These are phyloP conservation scores for Rotaria macrura DNA, from an alignment of 2,888 invertebrate species.

Conservation along the genomic window DNA sequence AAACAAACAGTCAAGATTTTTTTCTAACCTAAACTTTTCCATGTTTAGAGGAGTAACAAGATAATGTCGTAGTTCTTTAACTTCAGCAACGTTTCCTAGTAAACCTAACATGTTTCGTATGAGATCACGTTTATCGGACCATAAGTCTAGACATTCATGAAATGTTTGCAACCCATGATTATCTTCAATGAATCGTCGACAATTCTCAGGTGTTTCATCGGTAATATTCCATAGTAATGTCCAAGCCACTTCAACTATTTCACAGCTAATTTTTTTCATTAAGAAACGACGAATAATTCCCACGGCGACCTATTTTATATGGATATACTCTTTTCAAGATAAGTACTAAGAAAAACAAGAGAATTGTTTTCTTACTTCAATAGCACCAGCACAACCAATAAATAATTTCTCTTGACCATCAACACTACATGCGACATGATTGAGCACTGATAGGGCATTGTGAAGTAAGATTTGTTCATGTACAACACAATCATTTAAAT, in stretches of 20 bases:
- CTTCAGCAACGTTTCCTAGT: slow-evolving; percentile 86
- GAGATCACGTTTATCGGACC: slow-evolving; percentile 75
- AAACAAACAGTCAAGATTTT: too few species aligned
- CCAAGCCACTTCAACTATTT: slow-evolving; percentile 93
- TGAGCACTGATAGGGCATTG: slow-evolving; percentile 82
- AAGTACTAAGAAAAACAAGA: too few species aligned
- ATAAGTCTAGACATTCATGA: slow-evolving; percentile 72
- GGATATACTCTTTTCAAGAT: not conserved
- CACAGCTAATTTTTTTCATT: slow-evolving; percentile 46
- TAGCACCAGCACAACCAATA: slow-evolving; percentile 75
- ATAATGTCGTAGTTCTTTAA: slow-evolving; percentile 65
- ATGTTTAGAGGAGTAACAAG: slow-evolving; percentile 76
- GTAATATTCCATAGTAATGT: slow-evolving; percentile 91
- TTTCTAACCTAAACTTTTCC: slow-evolving; percentile 60
- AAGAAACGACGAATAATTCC: slow-evolving; percentile 57
- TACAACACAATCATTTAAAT: slow-evolving; percentile 71
- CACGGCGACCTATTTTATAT: slow-evolving; percentile 35
- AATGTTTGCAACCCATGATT: slow-evolving; percentile 75
- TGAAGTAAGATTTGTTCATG: slow-evolving; percentile 78
- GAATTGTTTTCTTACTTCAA: slow-evolving; percentile 49
- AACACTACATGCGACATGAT: slow-evolving; percentile 88
- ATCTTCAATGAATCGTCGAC: slow-evolving; percentile 73
- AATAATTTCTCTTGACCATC: slow-evolving; percentile 81
- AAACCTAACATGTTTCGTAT: slow-evolving; percentile 93
- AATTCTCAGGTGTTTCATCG: slow-evolving; percentile 88